Base-by-base conservation (phyloP, 2,113 vertebrate genomes). In the Equus quagga region DNA sequence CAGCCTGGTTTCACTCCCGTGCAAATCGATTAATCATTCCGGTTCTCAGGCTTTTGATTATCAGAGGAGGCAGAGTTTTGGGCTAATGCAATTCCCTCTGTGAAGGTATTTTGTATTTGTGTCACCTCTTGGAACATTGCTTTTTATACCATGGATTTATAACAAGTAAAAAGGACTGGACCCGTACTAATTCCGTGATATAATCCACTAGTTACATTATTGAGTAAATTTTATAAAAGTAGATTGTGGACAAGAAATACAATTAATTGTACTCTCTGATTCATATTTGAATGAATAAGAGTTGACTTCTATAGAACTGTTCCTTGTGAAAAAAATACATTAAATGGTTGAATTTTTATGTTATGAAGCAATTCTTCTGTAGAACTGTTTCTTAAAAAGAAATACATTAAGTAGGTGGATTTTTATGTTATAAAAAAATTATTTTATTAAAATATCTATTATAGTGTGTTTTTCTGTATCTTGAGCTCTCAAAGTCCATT, bases 21-120 rank as follows among this genome's bases (percentile, higher is more conserved):
- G 36, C 75, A 76, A 95, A 93, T 81, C 5, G 3, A 78, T 95
- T 89, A 88, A 93, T 97, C 89, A 96, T 95, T 89, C 28, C 78
- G 14, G 58, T 81, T 70, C 67, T 81, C 65, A 81, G 33, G 8
- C 41, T 95, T 93, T 93, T 85, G 21, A 70, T 97, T 97, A 67
- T 62, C 81, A 65, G 31, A 80, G 46, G 28, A 89, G 11, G 10
- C 23, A 85, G 62, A 83, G 51, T 87, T 94, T 94, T 1, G 9
- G 26, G 24, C 33, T 93, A 69, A 56, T 64, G 51, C 11, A 62
- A 1, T 93, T 92, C 24, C 23, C 12, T 79, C 21, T 64, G 4
- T 96, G 60, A 80, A 88, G 7, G 14, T 36, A 46, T 84, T 96
- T 96, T 83, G 23, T 85, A 80, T 95, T 94, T 93, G 3, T 75